phyloP scores from a whole-genome alignment of 2,888 invertebrate genomes.

The Gymnosoma rotundatum region DNA sequence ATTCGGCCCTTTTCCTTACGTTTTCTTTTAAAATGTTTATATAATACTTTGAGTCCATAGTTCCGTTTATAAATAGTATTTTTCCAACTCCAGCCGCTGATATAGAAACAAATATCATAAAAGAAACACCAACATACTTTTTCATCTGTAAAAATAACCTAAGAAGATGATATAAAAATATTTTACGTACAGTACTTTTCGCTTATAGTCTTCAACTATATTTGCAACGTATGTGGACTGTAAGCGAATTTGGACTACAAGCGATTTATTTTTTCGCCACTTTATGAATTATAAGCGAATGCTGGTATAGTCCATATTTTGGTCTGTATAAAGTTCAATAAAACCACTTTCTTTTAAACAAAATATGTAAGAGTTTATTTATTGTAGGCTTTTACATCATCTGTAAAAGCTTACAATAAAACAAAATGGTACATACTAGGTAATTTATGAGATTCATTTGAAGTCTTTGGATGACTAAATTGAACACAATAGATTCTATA shows the following conservation, averaged over 20 bases:
- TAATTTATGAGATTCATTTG: conserved; percentile 7
- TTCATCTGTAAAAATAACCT: too few species aligned
- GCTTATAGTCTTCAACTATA: conserved; percentile 26
- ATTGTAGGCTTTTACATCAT: too few species aligned
- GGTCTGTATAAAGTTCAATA: conserved; percentile 21
- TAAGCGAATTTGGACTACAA: conserved; percentile 21
- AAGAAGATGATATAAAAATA: too few species aligned
- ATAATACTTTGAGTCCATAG: too few species aligned
- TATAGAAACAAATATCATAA: too few species aligned
- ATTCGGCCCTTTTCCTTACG: too few species aligned
- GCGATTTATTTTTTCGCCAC: not conserved
- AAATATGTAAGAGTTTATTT: not conserved
- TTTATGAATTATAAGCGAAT: conserved; percentile 10
- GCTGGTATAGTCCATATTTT: conserved; percentile 10
- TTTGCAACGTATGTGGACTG: conserved; percentile 34
- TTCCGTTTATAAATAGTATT: too few species aligned
- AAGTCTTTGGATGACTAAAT: too few species aligned
- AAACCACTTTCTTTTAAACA: not conserved
- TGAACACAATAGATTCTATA: conserved; percentile 12
- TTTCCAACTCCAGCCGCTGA: too few species aligned
- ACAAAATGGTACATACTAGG: not conserved
- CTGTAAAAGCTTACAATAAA: too few species aligned
- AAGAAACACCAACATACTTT: too few species aligned
- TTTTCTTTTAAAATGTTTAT: too few species aligned
- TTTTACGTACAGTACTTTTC: conserved; percentile 21